These are phyloP conservation scores for Bovichtus variegatus DNA, from an alignment of 2,797 vertebrate species.

Conservation along the genomic window DNA sequence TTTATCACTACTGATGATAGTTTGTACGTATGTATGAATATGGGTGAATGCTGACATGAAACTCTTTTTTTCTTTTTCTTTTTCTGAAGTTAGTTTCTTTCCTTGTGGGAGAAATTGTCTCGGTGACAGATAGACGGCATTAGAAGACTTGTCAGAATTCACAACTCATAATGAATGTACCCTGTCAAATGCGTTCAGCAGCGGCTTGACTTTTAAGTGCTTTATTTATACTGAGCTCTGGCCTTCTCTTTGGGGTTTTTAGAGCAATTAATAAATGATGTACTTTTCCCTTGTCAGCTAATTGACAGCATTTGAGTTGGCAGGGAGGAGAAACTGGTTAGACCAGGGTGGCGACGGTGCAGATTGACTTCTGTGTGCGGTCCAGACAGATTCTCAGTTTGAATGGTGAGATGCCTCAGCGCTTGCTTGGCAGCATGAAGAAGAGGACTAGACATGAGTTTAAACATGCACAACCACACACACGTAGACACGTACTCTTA, in stretches of 20 bases:
- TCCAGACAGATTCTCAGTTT: constrained; percentile 55
- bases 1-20: too few relatives aligned
- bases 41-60: too few relatives aligned
- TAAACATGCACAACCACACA: constrained; percentile 45
- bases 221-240: constrained; percentile 71
- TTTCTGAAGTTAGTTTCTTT: too few relatives aligned
- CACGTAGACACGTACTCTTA: constrained; percentile 7
- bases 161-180: constrained; percentile 57
- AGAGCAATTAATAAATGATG: constrained; percentile 82
- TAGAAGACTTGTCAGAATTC: constrained; percentile 66
- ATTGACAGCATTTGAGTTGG: constrained; percentile 78
- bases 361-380: constrained; percentile 54
- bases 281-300: constrained; percentile 67
- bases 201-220: constrained; percentile 71
- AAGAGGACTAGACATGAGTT: constrained; percentile 50
- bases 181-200: constrained; percentile 63
- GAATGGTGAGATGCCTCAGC: constrained; percentile 47
- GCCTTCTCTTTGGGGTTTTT: constrained; percentile 76
- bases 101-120: constrained; percentile 58
- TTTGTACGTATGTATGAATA: too few relatives aligned
- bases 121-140: constrained; percentile 63
- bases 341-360: constrained; percentile 27
- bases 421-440: constrained; percentile 40
- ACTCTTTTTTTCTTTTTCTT: too few relatives aligned
- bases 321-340: constrained; percentile 61